Percentiles rank a stretch among this genome's conserved stretches.
Conservation (phyloP, 2,113 vertebrate genomes). For the Urocolius indicus region DNA sequence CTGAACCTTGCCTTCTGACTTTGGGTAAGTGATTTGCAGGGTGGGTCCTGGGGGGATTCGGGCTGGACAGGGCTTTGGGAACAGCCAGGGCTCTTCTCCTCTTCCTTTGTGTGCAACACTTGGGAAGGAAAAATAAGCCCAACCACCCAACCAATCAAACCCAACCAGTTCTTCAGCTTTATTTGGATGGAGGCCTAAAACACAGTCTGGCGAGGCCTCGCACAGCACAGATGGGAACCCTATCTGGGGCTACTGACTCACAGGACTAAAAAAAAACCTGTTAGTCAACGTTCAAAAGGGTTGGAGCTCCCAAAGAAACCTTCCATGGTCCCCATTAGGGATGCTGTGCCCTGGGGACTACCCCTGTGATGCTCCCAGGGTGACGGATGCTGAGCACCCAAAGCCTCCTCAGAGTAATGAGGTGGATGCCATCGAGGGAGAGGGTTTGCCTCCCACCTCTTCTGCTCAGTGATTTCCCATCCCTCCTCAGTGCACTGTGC, state of each 20-base stretch:
- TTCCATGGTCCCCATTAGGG: neutral
- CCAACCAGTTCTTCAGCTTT: constrained; percentile 5
- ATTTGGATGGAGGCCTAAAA: constrained; percentile 65
- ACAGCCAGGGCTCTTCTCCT: neutral
- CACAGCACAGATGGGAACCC: constrained; percentile 70
- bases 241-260: constrained; percentile 71
- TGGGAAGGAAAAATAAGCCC: neutral
- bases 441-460: neutral
- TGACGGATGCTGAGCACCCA: fast-evolving
- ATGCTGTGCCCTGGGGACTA: neutral
- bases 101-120: neutral
- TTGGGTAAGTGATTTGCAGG: fast-evolving
- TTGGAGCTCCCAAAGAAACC: neutral
- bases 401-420: constrained; percentile 29
- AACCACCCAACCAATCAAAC: neutral
- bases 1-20: neutral
- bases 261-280: constrained; percentile 28
- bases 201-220: constrained; percentile 44
- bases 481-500: constrained; percentile 62
- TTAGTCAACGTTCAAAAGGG: constrained; percentile 44
- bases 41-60: neutral
- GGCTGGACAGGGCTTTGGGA: fast-evolving
- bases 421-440: constrained; percentile 71
- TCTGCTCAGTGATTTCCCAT: constrained; percentile 78
- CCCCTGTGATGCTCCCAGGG: fast-evolving